Percentiles rank a stretch among this genome's conserved stretches.
phyloP scores from a whole-genome alignment of 2,888 invertebrate species.

The Cristatella mucedo region DNA sequence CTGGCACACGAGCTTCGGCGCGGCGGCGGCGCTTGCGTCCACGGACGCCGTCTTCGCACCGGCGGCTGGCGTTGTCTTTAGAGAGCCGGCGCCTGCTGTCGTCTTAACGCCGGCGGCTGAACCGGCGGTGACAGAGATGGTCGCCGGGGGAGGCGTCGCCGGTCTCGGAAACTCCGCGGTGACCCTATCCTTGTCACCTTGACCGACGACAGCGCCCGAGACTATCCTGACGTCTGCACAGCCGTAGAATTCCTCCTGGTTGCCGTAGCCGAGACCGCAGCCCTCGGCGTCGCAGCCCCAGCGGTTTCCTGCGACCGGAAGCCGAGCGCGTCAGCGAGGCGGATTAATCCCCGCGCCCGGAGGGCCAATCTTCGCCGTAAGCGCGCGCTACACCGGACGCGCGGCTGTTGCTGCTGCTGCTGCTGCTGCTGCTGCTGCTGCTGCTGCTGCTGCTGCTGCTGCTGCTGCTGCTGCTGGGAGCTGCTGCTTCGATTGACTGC shows the following conservation, averaged over 20 bases:
- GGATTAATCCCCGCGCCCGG: too few species aligned
- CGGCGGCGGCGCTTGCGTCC: background rate
- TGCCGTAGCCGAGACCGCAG: background rate
- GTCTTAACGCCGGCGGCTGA: too few species aligned
- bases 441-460: conserved; percentile 13
- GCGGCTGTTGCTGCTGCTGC: conserved; percentile 11
- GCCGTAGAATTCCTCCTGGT: conserved; percentile 1
- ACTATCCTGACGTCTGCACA: conserved; percentile 2
- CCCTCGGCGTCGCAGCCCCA: background rate
- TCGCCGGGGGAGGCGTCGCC: too few species aligned
- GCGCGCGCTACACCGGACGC: too few species aligned
- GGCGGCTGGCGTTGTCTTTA: background rate
- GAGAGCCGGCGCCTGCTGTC: too few species aligned
- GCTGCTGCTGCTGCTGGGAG: conserved; percentile 12
- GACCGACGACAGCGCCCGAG: background rate
- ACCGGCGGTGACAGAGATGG: too few species aligned
- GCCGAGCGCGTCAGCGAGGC: too few species aligned
- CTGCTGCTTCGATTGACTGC: too few species aligned
- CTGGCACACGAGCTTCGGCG: background rate
- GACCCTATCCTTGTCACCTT: background rate
- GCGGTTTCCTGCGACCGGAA: background rate
- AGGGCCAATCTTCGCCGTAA: too few species aligned
- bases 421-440: conserved; percentile 11
- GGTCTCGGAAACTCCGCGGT: too few species aligned
- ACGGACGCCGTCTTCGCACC: background rate